These are phyloP conservation scores for Echinometra lucunter DNA, from an alignment of 53 echinoderm and acorn worm species.

Conservation along the genomic window DNA sequence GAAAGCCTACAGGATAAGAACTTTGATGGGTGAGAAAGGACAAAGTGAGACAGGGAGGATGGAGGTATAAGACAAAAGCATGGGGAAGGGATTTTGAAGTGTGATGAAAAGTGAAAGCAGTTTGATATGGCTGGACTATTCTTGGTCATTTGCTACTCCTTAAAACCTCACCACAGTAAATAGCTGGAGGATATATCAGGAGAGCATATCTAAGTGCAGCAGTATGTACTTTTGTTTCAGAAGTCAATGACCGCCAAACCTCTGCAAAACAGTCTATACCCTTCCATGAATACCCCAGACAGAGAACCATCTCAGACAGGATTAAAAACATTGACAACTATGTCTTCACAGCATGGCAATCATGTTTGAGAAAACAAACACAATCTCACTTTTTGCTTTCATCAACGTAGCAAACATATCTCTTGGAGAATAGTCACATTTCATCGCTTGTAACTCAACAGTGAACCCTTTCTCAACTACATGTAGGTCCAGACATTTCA, in stretches of 20 bases:
- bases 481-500: conserved; percentile 6
- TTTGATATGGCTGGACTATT: not conserved
- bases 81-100: not conserved
- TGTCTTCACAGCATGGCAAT: conserved; percentile 14
- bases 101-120: not conserved
- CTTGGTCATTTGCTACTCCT: not conserved
- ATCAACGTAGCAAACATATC: not conserved
- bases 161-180: not conserved
- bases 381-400: not conserved
- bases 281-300: not conserved
- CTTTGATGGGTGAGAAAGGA: no score
- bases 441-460: not conserved
- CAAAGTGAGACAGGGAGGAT: not conserved
- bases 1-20: not conserved
- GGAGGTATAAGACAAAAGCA: not conserved
- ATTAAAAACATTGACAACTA: not conserved
- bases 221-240: conserved; percentile 14
- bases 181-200: not conserved
- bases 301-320: not conserved
- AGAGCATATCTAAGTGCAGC: not conserved
- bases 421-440: not conserved
- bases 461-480: not conserved
- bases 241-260: not conserved
- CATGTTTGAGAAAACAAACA: conserved; percentile 20
- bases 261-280: not conserved